Evolutionary conservation across 2,797 vertebrate species (phyloP).

Genomic region (Rhynchonycteris naso): DNA sequence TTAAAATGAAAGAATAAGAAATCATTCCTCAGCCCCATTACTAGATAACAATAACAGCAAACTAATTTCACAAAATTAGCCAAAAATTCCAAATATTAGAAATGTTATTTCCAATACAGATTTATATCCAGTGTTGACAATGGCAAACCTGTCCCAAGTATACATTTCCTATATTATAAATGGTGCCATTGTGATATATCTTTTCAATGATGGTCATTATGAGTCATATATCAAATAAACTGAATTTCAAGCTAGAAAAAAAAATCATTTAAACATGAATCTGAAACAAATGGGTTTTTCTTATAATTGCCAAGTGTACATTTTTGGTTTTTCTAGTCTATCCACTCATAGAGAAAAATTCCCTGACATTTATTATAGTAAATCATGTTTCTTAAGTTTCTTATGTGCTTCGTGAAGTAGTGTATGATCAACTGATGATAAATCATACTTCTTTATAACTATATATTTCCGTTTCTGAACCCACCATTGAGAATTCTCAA

Average conservation of each 20-base stretch:
- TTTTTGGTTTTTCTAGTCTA: slow-evolving; percentile 67
- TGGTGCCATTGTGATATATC: too few species aligned
- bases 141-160: too few species aligned
- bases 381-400: slow-evolving; percentile 82
- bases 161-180: too few species aligned
- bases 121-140: too few species aligned
- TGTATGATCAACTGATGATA: slow-evolving; percentile 75
- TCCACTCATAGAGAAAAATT: slow-evolving; percentile 70
- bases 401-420: slow-evolving; percentile 80
- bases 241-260: neutral
- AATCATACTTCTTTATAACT: slow-evolving; percentile 75
- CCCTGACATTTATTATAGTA: slow-evolving; percentile 78
- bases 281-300: slow-evolving; percentile 41
- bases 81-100: too few species aligned
- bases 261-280: slow-evolving; percentile 3
- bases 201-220: too few species aligned
- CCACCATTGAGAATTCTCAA: slow-evolving; percentile 4
- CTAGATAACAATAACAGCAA: too few species aligned
- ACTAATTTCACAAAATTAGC: too few species aligned
- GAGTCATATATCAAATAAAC: too few species aligned
- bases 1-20: slow-evolving; percentile 50
- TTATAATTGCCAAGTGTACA: slow-evolving; percentile 56
- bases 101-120: too few species aligned
- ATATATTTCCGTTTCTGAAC: slow-evolving; percentile 60
- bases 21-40: neutral